A percentile compares a stretch with the other conserved stretches of the same genome.
These are phyloP conservation scores for Orchestia grillus DNA, from an alignment of 1,140 invertebrate genomes.

Conservation along the genomic window DNA sequence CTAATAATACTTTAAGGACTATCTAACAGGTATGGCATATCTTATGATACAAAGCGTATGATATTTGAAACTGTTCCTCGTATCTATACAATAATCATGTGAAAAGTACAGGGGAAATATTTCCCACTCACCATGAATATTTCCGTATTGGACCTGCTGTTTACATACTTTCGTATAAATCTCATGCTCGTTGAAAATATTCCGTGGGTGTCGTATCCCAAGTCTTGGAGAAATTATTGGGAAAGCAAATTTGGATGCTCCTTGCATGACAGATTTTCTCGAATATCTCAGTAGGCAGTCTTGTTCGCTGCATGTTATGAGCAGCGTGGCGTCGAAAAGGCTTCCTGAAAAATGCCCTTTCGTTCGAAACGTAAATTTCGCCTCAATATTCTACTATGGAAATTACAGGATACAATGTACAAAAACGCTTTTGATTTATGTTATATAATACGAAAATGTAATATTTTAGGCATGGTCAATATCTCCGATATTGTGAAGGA, in stretches of 20 bases:
- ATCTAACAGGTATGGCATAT: neutral
- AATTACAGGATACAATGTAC: too few species aligned
- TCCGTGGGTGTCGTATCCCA: neutral
- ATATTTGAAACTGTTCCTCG: neutral
- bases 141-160: neutral
- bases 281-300: neutral
- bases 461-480: too few species aligned
- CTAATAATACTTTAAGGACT: neutral
- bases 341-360: neutral
- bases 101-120: neutral
- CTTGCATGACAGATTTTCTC: neutral
- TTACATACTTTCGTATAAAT: neutral
- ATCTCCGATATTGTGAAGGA: too few species aligned
- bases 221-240: neutral
- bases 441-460: too few species aligned
- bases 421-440: too few species aligned
- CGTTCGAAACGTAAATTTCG: neutral
- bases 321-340: neutral
- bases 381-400: neutral
- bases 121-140: neutral
- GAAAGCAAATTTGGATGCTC: neutral
- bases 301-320: neutral
- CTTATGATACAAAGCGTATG: conserved; percentile 8
- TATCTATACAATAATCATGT: neutral
- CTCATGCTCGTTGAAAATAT: neutral